phyloP scores from a whole-genome alignment of 2,113 vertebrate genomes.

The Megaceryle torquata region DNA sequence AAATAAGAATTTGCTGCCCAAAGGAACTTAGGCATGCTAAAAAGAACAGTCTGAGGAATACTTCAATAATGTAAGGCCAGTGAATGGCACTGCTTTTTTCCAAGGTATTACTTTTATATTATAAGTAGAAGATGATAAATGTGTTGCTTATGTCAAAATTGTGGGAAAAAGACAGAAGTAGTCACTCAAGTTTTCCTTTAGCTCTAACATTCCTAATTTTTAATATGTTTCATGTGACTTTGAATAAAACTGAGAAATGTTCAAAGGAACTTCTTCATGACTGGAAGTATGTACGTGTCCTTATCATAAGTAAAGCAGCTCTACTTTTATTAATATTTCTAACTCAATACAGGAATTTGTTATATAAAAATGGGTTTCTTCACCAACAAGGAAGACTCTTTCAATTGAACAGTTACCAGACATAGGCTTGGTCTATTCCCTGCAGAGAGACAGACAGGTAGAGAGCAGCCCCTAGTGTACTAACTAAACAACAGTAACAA shows the following conservation, averaged over 20 bases:
- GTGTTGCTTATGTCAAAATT: background rate
- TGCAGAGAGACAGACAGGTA: background rate
- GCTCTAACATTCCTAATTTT: background rate
- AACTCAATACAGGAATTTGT: background rate
- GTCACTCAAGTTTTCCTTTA: background rate
- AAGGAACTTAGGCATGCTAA: background rate
- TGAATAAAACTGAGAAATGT: background rate
- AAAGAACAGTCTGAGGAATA: background rate
- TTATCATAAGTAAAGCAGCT: background rate
- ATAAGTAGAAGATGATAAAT: background rate
- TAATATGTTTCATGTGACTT: constrained; percentile 5
- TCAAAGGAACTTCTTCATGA: background rate
- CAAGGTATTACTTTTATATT: background rate
- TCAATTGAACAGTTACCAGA: background rate
- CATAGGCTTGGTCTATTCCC: background rate
- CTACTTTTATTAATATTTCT: background rate
- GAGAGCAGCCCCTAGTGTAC: background rate
- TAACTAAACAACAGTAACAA: rapidly evolving
- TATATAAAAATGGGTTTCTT: background rate
- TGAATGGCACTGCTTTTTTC: background rate
- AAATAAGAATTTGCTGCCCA: background rate
- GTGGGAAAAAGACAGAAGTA: background rate
- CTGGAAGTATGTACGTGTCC: background rate
- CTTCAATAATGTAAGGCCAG: background rate
- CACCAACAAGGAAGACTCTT: background rate